Conservation (phyloP, 2,113 vertebrate genomes). For the Grallaria varia region DNA sequence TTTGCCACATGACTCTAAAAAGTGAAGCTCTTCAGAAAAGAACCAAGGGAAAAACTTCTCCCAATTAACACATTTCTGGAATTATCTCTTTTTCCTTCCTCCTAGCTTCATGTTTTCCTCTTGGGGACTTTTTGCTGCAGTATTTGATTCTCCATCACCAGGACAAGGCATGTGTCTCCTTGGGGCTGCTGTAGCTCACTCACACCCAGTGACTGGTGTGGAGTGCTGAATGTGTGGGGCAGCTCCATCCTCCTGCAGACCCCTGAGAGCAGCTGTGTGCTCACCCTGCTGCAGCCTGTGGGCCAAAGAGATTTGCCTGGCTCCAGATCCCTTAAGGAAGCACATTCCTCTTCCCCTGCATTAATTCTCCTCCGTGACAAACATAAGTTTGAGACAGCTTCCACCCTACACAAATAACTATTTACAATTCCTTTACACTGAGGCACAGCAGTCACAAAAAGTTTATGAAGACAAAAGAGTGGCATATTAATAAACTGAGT, state of each 20-base stretch:
- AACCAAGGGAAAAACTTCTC: not conserved
- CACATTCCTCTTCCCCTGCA: not conserved
- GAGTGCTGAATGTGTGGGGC: not conserved
- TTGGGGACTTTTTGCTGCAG: not conserved
- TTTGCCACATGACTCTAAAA: not conserved
- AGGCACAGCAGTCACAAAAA: not conserved
- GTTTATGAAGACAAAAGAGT: not conserved
- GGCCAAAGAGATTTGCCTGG: not conserved
- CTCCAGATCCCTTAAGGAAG: not conserved
- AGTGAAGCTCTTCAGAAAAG: not conserved
- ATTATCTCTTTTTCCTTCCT: not conserved
- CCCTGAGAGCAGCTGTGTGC: not conserved
- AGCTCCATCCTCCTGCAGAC: conserved; percentile 5
- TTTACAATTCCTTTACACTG: not conserved
- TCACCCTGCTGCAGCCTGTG: not conserved
- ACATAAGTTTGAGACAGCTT: not conserved
- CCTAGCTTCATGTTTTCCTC: not conserved
- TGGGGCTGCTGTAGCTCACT: not conserved
- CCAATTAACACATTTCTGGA: not conserved
- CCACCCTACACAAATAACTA: not conserved
- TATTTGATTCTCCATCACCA: not conserved
- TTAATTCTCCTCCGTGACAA: not conserved
- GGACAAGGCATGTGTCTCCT: not conserved
- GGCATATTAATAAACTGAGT: not conserved
- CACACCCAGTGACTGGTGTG: not conserved